Evolutionary conservation across 1,140 invertebrate species (phyloP).

Genomic region (Aporrectodea caliginosa): DNA sequence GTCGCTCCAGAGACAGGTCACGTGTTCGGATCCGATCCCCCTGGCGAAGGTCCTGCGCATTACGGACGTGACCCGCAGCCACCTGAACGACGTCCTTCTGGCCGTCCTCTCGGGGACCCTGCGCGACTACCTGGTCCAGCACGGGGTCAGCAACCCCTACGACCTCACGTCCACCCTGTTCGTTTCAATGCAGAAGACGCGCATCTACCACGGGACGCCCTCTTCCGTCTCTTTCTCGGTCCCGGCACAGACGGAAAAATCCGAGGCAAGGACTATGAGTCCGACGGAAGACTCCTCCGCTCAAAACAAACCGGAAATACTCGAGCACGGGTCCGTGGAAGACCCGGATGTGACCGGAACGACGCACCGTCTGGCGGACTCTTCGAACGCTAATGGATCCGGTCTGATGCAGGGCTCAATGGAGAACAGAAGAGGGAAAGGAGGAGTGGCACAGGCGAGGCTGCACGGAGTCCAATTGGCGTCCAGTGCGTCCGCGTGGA

Average conservation of each 20-base stretch:
- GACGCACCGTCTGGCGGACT: too few relatives aligned
- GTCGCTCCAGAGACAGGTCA: conserved; percentile 49
- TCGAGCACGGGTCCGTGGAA: not conserved
- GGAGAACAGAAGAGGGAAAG: not conserved
- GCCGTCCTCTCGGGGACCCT: conserved; percentile 56
- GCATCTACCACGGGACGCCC: not conserved
- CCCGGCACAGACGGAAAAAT: not conserved
- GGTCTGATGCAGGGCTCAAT: not conserved
- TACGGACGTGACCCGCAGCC: conserved; percentile 59
- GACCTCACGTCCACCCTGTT: conserved; percentile 58
- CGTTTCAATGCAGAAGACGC: conserved; percentile 43
- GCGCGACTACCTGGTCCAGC: conserved; percentile 55
- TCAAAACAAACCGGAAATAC: not conserved
- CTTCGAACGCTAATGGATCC: too few relatives aligned
- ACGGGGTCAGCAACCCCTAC: conserved; percentile 56
- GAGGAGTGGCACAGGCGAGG: not conserved
- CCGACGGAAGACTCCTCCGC: not conserved
- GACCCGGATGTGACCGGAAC: not conserved
- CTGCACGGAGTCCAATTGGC: not conserved
- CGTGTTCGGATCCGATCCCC: conserved; percentile 57
- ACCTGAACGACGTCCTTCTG: conserved; percentile 56
- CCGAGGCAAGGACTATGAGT: not conserved
- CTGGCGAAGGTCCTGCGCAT: conserved; percentile 46
- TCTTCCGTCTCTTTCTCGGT: too few relatives aligned
- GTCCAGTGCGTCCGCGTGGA: not conserved